Evolutionary conservation across 2,888 invertebrate genomes (phyloP).

Genomic region (Linnaemya tessellans): DNA sequence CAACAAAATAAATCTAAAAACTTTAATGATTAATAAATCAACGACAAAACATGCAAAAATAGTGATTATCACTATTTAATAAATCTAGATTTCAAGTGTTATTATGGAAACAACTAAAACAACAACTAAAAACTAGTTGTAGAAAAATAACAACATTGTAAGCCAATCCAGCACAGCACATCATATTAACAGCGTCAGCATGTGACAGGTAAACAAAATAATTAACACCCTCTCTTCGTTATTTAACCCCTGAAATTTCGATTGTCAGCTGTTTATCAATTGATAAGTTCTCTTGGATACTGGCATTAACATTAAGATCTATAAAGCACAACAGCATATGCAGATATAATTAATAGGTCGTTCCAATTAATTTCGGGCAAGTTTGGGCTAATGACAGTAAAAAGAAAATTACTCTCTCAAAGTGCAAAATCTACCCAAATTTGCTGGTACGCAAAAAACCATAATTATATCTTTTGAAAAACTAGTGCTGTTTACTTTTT

Average conservation of each 20-base stretch:
- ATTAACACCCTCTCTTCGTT: conserved; percentile 4
- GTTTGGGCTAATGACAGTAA: no score
- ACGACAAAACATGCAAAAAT: neutral
- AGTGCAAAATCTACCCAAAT: no score
- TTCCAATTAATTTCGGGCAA: no score
- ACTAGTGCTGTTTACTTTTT: no score
- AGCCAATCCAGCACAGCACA: conserved; percentile 4
- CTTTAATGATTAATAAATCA: neutral
- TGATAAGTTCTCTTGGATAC: conserved; percentile 75
- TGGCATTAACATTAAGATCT: conserved; percentile 66
- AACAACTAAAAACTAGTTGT: neutral
- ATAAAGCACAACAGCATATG: neutral
- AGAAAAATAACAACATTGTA: conserved; percentile 11
- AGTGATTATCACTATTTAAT: neutral
- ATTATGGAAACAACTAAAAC: neutral
- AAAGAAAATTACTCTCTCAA: no score
- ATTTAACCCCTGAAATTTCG: conserved; percentile 32
- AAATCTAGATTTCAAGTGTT: conserved; percentile 57
- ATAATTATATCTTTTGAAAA: no score
- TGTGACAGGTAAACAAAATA: conserved; percentile 20
- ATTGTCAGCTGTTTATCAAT: conserved; percentile 79
- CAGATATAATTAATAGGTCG: neutral
- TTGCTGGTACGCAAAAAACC: no score
- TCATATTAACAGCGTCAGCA: neutral
- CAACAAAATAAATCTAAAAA: neutral